A percentile compares a stretch with the other conserved stretches of the same genome.
phyloP scores from a whole-genome alignment of 2,113 vertebrate genomes.

The Austrofundulus limnaeus region DNA sequence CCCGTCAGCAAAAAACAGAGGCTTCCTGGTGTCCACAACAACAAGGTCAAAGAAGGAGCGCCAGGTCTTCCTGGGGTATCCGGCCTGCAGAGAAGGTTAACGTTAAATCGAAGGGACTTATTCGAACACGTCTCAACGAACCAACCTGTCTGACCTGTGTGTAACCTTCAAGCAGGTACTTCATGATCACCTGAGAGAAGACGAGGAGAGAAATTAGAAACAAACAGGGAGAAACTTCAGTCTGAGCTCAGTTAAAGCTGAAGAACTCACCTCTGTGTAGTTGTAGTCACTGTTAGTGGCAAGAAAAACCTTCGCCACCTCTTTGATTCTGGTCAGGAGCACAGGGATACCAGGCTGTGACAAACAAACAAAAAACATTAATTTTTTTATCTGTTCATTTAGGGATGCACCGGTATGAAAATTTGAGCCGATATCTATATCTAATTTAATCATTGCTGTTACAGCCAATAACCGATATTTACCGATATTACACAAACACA shows the following conservation, averaged over 20 bases:
- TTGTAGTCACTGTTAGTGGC: constrained; percentile 86
- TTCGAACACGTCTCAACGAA: background rate
- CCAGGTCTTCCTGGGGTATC: constrained; percentile 64
- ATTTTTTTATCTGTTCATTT: too few relatives aligned
- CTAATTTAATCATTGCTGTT: too few relatives aligned
- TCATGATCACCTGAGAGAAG: constrained; percentile 81
- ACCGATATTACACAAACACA: too few relatives aligned
- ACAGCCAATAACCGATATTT: too few relatives aligned
- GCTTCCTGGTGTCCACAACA: constrained; percentile 86
- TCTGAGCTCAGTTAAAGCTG: background rate
- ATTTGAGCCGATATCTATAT: too few relatives aligned
- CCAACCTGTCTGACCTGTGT: constrained; percentile 65
- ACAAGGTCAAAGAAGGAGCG: constrained; percentile 83
- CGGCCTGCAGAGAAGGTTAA: constrained; percentile 47
- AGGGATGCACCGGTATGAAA: too few relatives aligned
- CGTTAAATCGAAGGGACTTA: background rate
- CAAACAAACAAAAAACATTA: background rate
- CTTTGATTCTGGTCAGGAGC: constrained; percentile 81
- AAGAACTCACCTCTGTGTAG: constrained; percentile 79
- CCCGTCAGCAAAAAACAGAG: constrained; percentile 83
- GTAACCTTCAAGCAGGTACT: constrained; percentile 78
- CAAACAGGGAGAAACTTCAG: background rate
- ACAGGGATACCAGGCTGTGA: constrained; percentile 74
- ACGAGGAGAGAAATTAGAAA: background rate
- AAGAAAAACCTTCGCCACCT: constrained; percentile 86